Base-by-base conservation (phyloP, 1,140 invertebrate species). In the Adoxophyes honmai region DNA sequence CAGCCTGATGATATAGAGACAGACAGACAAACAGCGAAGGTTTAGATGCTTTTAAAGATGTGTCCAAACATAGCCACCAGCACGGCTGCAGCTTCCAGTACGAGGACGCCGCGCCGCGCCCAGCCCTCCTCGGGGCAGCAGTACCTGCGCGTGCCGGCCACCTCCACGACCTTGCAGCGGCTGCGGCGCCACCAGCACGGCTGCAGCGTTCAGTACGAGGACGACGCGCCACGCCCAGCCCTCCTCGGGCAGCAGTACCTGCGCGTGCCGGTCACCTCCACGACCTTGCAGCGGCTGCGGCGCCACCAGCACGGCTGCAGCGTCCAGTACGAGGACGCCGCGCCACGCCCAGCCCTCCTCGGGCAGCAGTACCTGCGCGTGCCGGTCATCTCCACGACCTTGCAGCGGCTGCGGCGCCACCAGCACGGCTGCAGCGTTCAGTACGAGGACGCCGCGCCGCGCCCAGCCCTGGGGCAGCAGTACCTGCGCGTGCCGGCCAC, bases 71-170 rank as follows among this genome's bases (percentile, higher is more conserved):
- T n/a, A n/a, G 94, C 95, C 95, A 97, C 94, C 95, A 96, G 68
- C 93, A 94, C 42, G 94, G 94, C 75, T 95, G 94, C 62, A 97
- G 90, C n/a, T 95, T 94, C 95, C 95, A 96, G 84, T 96, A 95
- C 18, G 94, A 94, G 60, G 94, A 95, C 21, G 94, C 93, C 14
- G 95, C 95, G 64, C 94, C 95, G 57, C 94, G 91, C n/a, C n/a
- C n/a, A n/a, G n/a, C n/a, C n/a, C n/a, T n/a, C 95, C 76, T 96
- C 95, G n/a, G n/a, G n/a, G n/a, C n/a, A n/a, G n/a, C n/a, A n/a
- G n/a, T 86, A 93, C 91, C 94, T 93, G 82, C 94, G 93, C 37
- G 94, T 94, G 44, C 95, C 95, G 51, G 94, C 93, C 21, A 94
- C 94, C 87, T 96, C 95, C 14, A 95, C 93, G 57, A 97, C 94